Evolutionary conservation across 1,140 invertebrate genomes (phyloP).

Genomic region (Sminthurinus signatus): DNA sequence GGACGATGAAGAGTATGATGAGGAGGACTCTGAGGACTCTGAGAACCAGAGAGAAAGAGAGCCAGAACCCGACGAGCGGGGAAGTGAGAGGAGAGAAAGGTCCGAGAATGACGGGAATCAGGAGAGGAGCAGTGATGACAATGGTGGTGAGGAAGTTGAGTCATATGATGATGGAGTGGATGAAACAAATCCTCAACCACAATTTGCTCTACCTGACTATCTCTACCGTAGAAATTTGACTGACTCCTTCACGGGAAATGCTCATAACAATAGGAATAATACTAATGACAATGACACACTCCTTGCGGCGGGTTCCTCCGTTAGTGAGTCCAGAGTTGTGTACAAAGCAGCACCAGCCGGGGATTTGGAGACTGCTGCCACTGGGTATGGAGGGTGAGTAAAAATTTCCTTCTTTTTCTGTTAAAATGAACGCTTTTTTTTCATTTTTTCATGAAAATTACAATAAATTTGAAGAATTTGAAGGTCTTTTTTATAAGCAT

Average conservation of each 20-base stretch:
- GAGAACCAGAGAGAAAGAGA: neutral
- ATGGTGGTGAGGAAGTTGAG: slow-evolving; percentile 10
- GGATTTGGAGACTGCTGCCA: slow-evolving; percentile 35
- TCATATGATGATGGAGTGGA: slow-evolving; percentile 5
- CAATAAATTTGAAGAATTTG: too few species aligned
- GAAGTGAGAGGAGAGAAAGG: neutral
- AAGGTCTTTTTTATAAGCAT: neutral
- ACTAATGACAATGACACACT: slow-evolving; percentile 22
- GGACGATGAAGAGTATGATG: neutral
- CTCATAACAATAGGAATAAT: too few species aligned
- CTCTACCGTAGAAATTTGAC: slow-evolving; percentile 21
- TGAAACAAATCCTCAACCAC: slow-evolving; percentile 10
- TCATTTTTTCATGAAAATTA: neutral
- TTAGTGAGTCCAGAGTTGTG: slow-evolving; percentile 25
- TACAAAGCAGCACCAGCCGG: slow-evolving; percentile 8
- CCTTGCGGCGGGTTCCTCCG: slow-evolving; percentile 4
- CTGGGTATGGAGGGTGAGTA: slow-evolving; percentile 26
- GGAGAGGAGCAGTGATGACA: too few species aligned
- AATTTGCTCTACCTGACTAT: slow-evolving; percentile 17
- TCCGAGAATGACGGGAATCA: neutral
- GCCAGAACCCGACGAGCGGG: neutral
- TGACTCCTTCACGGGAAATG: too few species aligned
- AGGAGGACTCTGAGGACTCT: slow-evolving; percentile 12
- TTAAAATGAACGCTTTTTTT: too few species aligned
- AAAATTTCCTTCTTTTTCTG: too few species aligned